Base-by-base conservation (phyloP, 2,797 vertebrate species). In the Coccyzus lansbergi region DNA sequence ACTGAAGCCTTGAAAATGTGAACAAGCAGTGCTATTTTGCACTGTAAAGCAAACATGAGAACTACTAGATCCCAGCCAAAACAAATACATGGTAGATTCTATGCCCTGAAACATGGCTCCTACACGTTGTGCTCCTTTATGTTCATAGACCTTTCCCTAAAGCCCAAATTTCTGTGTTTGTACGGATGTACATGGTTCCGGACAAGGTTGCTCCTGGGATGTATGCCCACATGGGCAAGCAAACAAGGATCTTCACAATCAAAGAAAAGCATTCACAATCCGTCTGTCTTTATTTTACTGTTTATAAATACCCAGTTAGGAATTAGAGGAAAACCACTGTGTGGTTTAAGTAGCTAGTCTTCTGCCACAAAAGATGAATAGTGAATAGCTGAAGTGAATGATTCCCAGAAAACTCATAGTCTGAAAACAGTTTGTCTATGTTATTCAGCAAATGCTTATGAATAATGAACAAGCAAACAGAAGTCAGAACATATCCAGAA, bases 291-390 rank as follows among this genome's bases (percentile, higher is more conserved):
- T 84, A 91, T 95, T 92, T 91, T 67, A 56, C 70, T 90, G 87
- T 90, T 92, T 96, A 95, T 97, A 96, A 96, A 95, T 94, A 93
- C 56, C 67, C 77, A 94, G 85, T 64, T 25, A 92, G 77, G 74
- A 92, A 95, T 74, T 82, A 90, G 24, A 42, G 69, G 34, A 91
- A 96, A 94, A 95, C 91, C 89, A 77, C 89, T 76, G 29, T 74
- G 87, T 88, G 91, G 77, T 93, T 95, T 74, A 89, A 91, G 91
- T 70, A 95, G 93, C 63, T 86, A 84, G 74, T 84, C 88, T 88
- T 76, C 49, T 82, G 62, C 89, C 92, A 91, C 77, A 91, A 91
- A 94, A 79, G 92, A 93, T 95, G 94, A 96, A 95, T 93, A 96
- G 92, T 95, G 91, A 97, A 92, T 95, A 86, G 93, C 80, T 92